A percentile compares a stretch with the other conserved stretches of the same genome.
Conservation (phyloP, 1,140 invertebrate genomes). For the Philotrypesis tridentata region DNA sequence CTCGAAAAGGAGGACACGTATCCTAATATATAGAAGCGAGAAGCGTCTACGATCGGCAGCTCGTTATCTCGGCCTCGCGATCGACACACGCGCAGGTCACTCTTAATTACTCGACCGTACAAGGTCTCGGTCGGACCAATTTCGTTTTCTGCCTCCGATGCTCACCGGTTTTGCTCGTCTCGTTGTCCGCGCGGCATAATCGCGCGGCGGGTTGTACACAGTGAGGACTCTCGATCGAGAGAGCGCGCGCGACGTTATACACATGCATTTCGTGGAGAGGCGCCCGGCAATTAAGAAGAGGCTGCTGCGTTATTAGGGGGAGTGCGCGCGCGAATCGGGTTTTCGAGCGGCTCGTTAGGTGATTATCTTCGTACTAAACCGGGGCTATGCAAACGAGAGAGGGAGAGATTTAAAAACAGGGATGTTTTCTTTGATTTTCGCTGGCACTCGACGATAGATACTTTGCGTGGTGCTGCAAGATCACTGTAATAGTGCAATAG, state of each 20-base stretch:
- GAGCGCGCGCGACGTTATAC: too few relatives aligned
- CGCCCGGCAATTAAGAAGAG: background rate
- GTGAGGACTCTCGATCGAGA: background rate
- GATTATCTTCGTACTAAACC: background rate
- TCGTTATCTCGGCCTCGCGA: slow-evolving; percentile 59
- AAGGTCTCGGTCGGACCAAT: background rate
- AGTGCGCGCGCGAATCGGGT: background rate
- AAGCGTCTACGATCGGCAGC: slow-evolving; percentile 18
- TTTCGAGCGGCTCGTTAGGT: background rate
- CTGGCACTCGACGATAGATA: too few relatives aligned
- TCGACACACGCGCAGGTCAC: slow-evolving; percentile 57
- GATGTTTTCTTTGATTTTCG: background rate
- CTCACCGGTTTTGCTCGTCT: background rate
- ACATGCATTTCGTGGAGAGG: background rate
- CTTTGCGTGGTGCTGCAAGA: too few relatives aligned
- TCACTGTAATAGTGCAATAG: too few relatives aligned
- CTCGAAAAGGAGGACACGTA: too few relatives aligned
- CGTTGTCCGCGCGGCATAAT: too few relatives aligned
- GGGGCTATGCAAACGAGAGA: background rate
- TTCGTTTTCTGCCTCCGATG: background rate
- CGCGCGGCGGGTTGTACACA: too few relatives aligned
- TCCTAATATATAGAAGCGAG: too few relatives aligned
- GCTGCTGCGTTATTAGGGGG: too few relatives aligned
- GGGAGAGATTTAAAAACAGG: too few relatives aligned
- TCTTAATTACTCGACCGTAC: slow-evolving; percentile 56